Percentiles rank a stretch among this genome's conserved stretches.
These are phyloP conservation scores for Aldabrachelys gigantea DNA, from an alignment of 2,113 vertebrate species.

Conservation along the genomic window DNA sequence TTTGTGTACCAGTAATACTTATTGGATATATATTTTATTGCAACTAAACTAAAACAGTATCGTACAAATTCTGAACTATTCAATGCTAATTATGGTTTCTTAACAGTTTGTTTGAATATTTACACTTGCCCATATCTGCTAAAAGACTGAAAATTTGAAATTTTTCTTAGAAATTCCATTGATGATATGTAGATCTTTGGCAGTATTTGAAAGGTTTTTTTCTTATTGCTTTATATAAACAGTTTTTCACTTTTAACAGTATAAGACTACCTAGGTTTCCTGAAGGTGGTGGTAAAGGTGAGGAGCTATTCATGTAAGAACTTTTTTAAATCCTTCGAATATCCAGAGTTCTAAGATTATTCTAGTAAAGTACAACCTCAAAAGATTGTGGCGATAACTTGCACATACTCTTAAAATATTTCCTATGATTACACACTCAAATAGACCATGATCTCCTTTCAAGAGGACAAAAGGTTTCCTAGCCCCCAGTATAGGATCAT, in stretches of 20 bases:
- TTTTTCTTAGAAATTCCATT: background rate
- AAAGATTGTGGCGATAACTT: background rate
- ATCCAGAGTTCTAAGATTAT: background rate
- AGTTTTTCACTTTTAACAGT: background rate
- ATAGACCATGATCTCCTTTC: fast-evolving
- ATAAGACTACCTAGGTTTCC: background rate
- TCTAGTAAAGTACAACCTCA: background rate
- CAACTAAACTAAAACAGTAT: background rate
- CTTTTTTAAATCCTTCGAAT: fast-evolving
- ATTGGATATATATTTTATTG: background rate
- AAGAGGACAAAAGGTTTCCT: background rate
- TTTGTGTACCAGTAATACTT: background rate
- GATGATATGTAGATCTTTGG: background rate
- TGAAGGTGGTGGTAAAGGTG: background rate
- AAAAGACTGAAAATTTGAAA: background rate
- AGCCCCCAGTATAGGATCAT: background rate
- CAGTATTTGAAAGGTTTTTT: background rate
- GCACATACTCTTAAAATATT: background rate
- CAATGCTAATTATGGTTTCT: background rate
- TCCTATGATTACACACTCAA: background rate
- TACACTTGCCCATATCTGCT: background rate
- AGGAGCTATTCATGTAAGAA: background rate
- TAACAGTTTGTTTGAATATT: background rate
- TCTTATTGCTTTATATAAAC: background rate
- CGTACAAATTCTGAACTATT: background rate